Percentiles rank a stretch among this genome's conserved stretches.
Evolutionary conservation across 64 coral and sea anemone species (phyloP).

Genomic region (Astreopora myriophthalma): DNA sequence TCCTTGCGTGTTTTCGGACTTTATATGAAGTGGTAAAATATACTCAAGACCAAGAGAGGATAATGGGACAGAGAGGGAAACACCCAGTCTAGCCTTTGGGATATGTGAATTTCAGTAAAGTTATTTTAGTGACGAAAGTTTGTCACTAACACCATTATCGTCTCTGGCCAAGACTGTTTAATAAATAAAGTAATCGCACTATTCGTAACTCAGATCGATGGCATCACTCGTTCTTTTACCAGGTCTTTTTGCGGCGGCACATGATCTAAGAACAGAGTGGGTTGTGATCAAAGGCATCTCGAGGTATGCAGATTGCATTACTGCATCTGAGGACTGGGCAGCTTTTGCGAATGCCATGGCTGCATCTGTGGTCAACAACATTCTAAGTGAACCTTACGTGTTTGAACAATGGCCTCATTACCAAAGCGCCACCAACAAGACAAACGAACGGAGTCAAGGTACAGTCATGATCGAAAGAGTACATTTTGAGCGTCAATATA

Average conservation of each 20-base stretch:
- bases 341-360: conserved; percentile 4
- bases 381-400: neutral
- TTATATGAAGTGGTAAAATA: too few species aligned
- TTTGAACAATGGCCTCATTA: conserved; percentile 18
- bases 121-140: too few species aligned
- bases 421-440: neutral
- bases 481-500: neutral
- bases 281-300: conserved; percentile 23
- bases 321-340: neutral
- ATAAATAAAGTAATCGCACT: too few species aligned
- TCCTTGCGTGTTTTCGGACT: too few species aligned
- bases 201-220: too few species aligned
- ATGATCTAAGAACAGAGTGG: conserved; percentile 8
- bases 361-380: conserved; percentile 12
- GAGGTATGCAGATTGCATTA: neutral
- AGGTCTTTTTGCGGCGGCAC: neutral
- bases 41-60: too few species aligned
- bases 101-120: too few species aligned
- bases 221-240: neutral
- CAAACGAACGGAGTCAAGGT: neutral
- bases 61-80: too few species aligned
- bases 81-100: too few species aligned
- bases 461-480: too few species aligned
- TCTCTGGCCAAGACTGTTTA: too few species aligned
- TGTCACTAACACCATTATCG: too few species aligned